Conservation (phyloP, 2,888 invertebrate genomes). For the Heteromurus nitidus region DNA sequence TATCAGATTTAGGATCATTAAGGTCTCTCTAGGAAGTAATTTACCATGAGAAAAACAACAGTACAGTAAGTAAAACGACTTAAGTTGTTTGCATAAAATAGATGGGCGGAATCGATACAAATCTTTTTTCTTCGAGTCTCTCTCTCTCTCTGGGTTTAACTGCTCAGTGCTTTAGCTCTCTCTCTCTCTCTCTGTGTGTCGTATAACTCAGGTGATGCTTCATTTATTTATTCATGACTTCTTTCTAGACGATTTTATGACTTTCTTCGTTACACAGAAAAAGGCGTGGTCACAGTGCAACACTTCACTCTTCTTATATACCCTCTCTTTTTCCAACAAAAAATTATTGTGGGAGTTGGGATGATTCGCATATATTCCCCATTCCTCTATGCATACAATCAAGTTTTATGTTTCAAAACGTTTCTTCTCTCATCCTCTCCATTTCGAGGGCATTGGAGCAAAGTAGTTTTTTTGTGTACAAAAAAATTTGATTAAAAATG, state of each 20-base stretch:
- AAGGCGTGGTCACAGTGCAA: slow-evolving; percentile 51
- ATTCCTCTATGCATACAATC: too few species aligned
- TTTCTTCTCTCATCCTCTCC: not conserved
- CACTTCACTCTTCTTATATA: slow-evolving; percentile 24
- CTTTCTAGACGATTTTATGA: slow-evolving; percentile 61
- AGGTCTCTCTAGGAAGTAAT: slow-evolving; percentile 63
- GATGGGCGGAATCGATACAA: slow-evolving; percentile 65
- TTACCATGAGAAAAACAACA: slow-evolving; percentile 60
- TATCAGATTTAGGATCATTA: slow-evolving; percentile 59
- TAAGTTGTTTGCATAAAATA: slow-evolving; percentile 63
- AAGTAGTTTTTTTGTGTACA: too few species aligned
- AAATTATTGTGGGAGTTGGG: slow-evolving; percentile 2
- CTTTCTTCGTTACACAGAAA: slow-evolving; percentile 59
- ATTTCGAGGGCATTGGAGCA: not conserved
- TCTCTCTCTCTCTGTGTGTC: not conserved
- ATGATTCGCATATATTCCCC: not conserved
- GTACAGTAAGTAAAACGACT: slow-evolving; percentile 58
- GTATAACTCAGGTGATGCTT: slow-evolving; percentile 59
- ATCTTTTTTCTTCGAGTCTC: slow-evolving; percentile 45
- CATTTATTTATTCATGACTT: slow-evolving; percentile 66
- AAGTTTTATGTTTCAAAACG: not conserved
- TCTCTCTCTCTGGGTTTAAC: slow-evolving; percentile 14
- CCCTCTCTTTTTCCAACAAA: slow-evolving; percentile 20
- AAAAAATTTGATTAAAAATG: too few species aligned
- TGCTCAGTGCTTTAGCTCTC: not conserved